Conservation (phyloP, 1,140 invertebrate genomes). For the Antheraea mylitta region DNA sequence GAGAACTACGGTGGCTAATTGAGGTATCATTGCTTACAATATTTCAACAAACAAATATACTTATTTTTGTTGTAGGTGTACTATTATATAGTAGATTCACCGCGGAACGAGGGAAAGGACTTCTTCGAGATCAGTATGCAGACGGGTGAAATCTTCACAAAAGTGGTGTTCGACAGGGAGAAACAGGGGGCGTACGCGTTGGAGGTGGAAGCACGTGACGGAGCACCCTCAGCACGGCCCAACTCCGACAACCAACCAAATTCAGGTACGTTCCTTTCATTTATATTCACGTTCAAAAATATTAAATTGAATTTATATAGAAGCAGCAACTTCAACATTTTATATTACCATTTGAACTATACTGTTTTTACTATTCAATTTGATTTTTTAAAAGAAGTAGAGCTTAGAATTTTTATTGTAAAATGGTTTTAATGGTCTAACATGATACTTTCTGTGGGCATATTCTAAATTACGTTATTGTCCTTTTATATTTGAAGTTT, state of each 20-base stretch:
- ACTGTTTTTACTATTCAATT: no score
- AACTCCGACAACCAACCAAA: slow-evolving; percentile 94
- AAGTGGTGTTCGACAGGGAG: slow-evolving; percentile 95
- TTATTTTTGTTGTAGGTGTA: slow-evolving; percentile 49
- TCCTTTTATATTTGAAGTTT: no score
- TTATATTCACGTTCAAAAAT: not conserved
- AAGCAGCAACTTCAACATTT: not conserved
- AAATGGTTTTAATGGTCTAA: no score
- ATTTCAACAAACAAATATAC: no score
- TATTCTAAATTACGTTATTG: no score
- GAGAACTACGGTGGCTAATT: no score
- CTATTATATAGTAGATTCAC: slow-evolving; percentile 91
- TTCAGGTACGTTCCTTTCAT: slow-evolving; percentile 85
- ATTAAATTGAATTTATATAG: not conserved
- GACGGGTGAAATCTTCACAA: slow-evolving; percentile 96
- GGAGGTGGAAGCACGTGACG: slow-evolving; percentile 95
- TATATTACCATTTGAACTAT: no score
- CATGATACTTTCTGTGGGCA: no score
- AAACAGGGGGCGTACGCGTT: slow-evolving; percentile 96
- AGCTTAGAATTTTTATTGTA: no score
- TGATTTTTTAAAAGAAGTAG: no score
- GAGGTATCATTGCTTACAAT: no score
- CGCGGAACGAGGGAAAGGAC: slow-evolving; percentile 94
- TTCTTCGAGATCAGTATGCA: slow-evolving; percentile 97
- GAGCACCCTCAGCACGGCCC: slow-evolving; percentile 93